phyloP scores from a whole-genome alignment of 1,140 invertebrate species.

The Diuraphis noxia region DNA sequence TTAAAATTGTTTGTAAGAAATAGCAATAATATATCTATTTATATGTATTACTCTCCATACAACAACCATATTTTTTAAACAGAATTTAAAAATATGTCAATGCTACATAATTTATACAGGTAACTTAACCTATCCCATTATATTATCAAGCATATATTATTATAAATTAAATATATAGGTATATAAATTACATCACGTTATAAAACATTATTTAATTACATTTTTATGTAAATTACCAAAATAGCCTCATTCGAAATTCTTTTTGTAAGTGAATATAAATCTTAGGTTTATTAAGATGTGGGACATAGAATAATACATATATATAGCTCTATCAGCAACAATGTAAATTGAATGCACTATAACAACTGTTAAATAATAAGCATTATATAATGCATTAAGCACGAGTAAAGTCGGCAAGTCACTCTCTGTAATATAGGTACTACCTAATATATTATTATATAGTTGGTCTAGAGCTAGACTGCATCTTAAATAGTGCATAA shows the following conservation, averaged over 20 bases:
- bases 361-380: background rate
- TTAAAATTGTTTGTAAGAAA: background rate
- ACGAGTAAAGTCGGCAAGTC: background rate
- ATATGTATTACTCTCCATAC: background rate
- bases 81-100: background rate
- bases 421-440: too few species aligned
- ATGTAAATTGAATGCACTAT: background rate
- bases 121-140: background rate
- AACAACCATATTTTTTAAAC: background rate
- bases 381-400: background rate
- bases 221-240: background rate
- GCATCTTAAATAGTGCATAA: background rate
- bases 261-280: background rate
- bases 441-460: too few species aligned
- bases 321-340: background rate
- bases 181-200: background rate
- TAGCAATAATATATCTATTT: background rate
- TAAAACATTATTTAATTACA: background rate
- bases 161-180: background rate
- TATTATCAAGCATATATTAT: background rate
- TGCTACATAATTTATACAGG: too few species aligned
- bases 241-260: background rate
- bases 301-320: too few species aligned
- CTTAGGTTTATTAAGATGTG: background rate
- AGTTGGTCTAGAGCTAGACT: background rate